Base-by-base conservation (phyloP, 2,888 invertebrate genomes). In the Scelioninae gen. 1 region DNA sequence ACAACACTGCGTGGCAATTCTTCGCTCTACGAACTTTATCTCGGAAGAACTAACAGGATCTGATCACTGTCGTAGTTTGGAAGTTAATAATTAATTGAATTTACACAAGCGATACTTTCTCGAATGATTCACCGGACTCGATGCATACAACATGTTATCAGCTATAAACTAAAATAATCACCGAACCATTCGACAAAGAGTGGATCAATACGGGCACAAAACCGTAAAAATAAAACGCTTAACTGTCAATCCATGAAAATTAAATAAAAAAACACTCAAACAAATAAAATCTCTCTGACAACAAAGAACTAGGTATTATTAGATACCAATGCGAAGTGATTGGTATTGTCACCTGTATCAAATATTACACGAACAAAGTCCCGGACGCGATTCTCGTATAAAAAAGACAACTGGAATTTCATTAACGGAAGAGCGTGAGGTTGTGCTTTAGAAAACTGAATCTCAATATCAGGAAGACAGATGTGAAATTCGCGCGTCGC, bases 391-490 rank as follows among this genome's bases (percentile, higher is more conserved):
- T 53, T 58, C 5, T 32, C 31, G 13, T 16, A 40, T 16, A 72
- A 62, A 45, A 60, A 51, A 8, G 7, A 15, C 40, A 47, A 34
- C 23, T 68, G 43, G 68, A 60, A 69, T 62, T 77, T 77, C 3
- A 51, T 76, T 31, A 60, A 47, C 55, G 77, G 77, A 78, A 78
- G 77, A 62, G 47, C 63, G 55, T 15, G 31, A 55, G n/a, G 10
- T 68, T 77, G 68, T 77, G 77, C 69, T 32, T 63, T 74, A 45
- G 63, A n/a, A 63, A 74, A 63, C 34, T 40, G 58, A 75, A 62
- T 68, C 16, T 43, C 9, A 11, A 23, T 32, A 15, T 40, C 40
- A 47, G 77, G 77, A 78, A 78, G 77, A 78, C 78, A 43, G 38
- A 15, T 47, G 9, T 53, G 45, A 74, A 62, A 62, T 74, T 47